phyloP scores from a whole-genome alignment of 2,113 vertebrate species.

The Hippocampus barbouri region DNA sequence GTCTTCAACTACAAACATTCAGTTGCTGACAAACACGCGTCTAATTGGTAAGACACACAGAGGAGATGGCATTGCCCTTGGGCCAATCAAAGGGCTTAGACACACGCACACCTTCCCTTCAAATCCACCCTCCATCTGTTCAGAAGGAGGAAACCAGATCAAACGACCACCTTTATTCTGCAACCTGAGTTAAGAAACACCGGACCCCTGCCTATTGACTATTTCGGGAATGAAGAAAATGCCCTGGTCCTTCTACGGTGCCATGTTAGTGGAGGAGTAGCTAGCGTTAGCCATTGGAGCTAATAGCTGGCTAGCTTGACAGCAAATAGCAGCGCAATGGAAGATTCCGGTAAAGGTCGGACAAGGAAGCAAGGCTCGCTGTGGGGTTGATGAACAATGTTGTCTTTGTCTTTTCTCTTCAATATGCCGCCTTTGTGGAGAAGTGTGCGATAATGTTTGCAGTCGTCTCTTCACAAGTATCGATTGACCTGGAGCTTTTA shows the following conservation, averaged over 20 bases:
- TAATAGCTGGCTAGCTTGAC: background rate
- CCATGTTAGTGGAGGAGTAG: background rate
- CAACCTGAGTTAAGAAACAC: background rate
- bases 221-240: background rate
- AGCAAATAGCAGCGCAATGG: background rate
- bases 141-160: background rate
- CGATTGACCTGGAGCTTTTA: background rate
- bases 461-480: background rate
- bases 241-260: background rate
- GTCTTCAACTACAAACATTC: background rate
- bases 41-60: background rate
- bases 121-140: background rate
- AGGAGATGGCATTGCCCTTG: background rate
- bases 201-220: background rate
- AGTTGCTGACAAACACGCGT: background rate
- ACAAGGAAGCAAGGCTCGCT: background rate
- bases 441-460: background rate
- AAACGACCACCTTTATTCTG: background rate
- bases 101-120: background rate
- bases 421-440: background rate
- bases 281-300: background rate
- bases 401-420: background rate
- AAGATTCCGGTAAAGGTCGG: background rate
- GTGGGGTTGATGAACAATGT: background rate
- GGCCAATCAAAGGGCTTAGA: background rate